phyloP scores from a whole-genome alignment of 2,797 vertebrate genomes.

The Xenentodon cancila region DNA sequence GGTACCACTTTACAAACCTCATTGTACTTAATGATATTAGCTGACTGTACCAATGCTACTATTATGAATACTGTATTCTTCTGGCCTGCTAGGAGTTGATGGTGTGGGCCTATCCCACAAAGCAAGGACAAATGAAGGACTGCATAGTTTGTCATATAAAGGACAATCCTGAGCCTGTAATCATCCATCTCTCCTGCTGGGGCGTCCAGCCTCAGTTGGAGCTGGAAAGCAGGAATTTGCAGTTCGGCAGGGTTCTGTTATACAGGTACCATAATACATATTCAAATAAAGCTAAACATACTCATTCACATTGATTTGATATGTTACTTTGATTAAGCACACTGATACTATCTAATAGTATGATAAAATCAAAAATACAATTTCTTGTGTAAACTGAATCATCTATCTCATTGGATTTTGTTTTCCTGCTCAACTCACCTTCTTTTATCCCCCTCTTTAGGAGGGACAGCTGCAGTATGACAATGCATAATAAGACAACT shows the following conservation, averaged over 20 bases:
- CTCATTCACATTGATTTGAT: not conserved
- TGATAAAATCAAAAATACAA: too few species aligned
- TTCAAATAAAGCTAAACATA: not conserved
- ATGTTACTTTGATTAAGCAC: not conserved
- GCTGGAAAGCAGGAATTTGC: conserved; percentile 82
- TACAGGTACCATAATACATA: conserved; percentile 79
- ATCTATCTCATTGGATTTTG: not conserved
- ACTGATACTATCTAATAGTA: not conserved
- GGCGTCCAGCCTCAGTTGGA: conserved; percentile 87
- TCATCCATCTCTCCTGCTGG: conserved; percentile 86
- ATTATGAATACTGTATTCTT: conserved; percentile 6
- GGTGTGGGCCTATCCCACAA: conserved; percentile 89
- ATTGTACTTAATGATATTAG: not conserved
- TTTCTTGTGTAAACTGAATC: not conserved
- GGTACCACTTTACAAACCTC: conserved; percentile 63
- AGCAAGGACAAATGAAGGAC: conserved; percentile 83
- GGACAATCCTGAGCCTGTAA: conserved; percentile 84
- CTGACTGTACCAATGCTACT: not conserved
- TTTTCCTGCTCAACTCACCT: not conserved
- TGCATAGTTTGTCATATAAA: conserved; percentile 84
- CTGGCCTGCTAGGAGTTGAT: conserved; percentile 78
- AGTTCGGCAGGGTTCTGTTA: conserved; percentile 85
- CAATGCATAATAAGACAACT: conserved; percentile 79
- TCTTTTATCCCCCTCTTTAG: conserved; percentile 64
- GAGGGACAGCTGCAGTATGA: conserved; percentile 75